Percentiles rank a stretch among this genome's conserved stretches.
Evolutionary conservation across 2,888 invertebrate genomes (phyloP).

Genomic region (Rotaria sp.): DNA sequence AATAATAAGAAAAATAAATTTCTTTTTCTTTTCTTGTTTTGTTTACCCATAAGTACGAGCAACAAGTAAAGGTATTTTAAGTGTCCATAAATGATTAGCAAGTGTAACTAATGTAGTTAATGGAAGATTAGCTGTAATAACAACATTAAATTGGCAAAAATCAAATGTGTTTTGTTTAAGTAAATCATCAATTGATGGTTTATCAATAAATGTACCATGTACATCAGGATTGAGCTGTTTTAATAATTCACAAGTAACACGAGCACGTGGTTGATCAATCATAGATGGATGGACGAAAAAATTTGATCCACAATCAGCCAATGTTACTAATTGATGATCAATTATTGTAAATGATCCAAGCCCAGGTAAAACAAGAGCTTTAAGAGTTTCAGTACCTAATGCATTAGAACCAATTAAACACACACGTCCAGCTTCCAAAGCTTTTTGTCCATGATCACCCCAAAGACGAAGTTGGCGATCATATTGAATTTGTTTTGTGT

Average conservation of each 20-base stretch:
- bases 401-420: slow-evolving; percentile 88
- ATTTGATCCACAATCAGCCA: slow-evolving; percentile 64
- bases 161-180: slow-evolving; percentile 3
- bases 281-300: slow-evolving; percentile 60
- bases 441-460: slow-evolving; percentile 92
- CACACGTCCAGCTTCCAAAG: slow-evolving; percentile 78
- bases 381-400: slow-evolving; percentile 84
- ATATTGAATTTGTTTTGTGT: slow-evolving; percentile 56
- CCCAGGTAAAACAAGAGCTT: slow-evolving; percentile 87
- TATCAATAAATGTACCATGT: slow-evolving; percentile 81
- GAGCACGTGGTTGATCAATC: slow-evolving; percentile 62
- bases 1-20: not conserved
- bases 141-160: not conserved
- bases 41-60: slow-evolving; percentile 79
- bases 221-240: slow-evolving; percentile 86
- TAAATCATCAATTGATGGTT: slow-evolving; percentile 51
- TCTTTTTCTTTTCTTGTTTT: not conserved
- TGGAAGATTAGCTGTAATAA: not conserved
- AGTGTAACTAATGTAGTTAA: slow-evolving; percentile 63
- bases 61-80: slow-evolving; percentile 74
- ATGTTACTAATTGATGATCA: slow-evolving; percentile 75
- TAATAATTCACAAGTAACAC: slow-evolving; percentile 72
- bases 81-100: slow-evolving; percentile 73
- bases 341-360: slow-evolving; percentile 67
- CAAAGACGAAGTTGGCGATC: slow-evolving; percentile 62